Percentiles rank a stretch among this genome's conserved stretches.
These are phyloP conservation scores for Pogonognathellus flavescens DNA, from an alignment of 1,140 invertebrate species.

Conservation along the genomic window DNA sequence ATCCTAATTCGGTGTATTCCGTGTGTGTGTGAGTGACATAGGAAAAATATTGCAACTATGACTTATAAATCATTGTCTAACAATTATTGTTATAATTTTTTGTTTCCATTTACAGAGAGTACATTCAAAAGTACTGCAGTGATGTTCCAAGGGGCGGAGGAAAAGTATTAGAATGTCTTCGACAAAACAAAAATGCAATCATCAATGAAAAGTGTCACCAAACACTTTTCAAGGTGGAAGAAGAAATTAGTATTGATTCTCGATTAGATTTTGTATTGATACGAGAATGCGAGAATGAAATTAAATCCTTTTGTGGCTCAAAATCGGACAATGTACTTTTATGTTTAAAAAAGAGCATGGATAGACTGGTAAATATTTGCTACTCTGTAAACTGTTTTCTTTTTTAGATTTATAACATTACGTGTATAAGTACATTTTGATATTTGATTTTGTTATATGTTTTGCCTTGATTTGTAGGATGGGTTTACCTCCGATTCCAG, in stretches of 20 bases:
- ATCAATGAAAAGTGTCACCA: constrained; percentile 43
- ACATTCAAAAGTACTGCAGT: constrained; percentile 42
- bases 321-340: constrained; percentile 54
- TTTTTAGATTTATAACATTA: too few relatives aligned
- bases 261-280: constrained; percentile 59
- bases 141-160: constrained; percentile 60
- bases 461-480: too few relatives aligned
- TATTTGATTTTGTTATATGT: too few relatives aligned
- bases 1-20: constrained; percentile 84
- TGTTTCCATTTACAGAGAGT: constrained; percentile 25
- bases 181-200: constrained; percentile 53
- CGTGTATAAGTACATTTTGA: too few relatives aligned
- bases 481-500: constrained; percentile 81
- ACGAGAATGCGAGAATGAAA: constrained; percentile 60
- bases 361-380: constrained; percentile 53
- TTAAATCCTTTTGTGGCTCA: constrained; percentile 60
- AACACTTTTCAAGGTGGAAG: constrained; percentile 58
- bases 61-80: too few relatives aligned
- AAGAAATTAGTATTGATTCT: constrained; percentile 60
- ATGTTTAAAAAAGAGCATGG: constrained; percentile 53
- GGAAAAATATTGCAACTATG: background rate
- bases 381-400: too few relatives aligned
- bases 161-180: constrained; percentile 63
- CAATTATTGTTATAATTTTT: background rate
- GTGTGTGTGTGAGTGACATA: constrained; percentile 68